Evolutionary conservation across 2,888 invertebrate genomes (phyloP).

Genomic region (Eristalinus sepulchralis): DNA sequence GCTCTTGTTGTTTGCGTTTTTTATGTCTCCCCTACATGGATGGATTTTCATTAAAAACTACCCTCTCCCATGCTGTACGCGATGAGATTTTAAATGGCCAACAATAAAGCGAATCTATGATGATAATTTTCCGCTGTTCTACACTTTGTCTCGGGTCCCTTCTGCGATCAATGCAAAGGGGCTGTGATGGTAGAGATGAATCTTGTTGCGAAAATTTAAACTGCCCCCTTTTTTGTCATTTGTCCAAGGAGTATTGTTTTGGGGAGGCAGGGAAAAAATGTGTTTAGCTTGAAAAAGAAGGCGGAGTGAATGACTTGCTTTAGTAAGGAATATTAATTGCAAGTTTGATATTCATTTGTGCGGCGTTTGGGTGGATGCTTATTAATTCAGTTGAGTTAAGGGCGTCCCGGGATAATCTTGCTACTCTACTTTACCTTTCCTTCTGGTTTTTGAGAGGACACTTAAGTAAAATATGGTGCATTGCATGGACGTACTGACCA

Average conservation of each 20-base stretch:
- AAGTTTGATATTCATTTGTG: too few relatives aligned
- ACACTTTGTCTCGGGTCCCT: conserved; percentile 28
- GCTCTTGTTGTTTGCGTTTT: neutral
- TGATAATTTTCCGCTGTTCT: conserved; percentile 42
- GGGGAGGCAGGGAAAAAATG: neutral
- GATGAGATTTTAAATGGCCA: conserved; percentile 48
- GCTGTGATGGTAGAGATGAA: neutral
- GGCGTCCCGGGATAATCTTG: too few relatives aligned
- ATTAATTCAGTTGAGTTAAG: too few relatives aligned
- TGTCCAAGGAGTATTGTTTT: conserved; percentile 19
- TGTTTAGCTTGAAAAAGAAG: neutral
- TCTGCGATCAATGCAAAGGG: neutral
- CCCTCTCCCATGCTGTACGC: conserved; percentile 17
- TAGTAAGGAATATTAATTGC: neutral
- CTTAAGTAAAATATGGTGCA: too few relatives aligned
- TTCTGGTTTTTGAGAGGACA: too few relatives aligned
- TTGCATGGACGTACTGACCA: too few relatives aligned
- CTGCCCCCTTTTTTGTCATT: conserved; percentile 20
- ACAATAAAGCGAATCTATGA: conserved; percentile 51
- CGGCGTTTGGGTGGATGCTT: too few relatives aligned
- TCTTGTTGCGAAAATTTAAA: conserved; percentile 27
- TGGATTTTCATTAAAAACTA: conserved; percentile 44
- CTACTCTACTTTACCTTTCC: too few relatives aligned
- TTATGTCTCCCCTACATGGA: conserved; percentile 12
- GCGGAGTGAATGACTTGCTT: neutral